Conservation (phyloP, 2,113 vertebrate species). For the Pycnonotus jocosus region DNA sequence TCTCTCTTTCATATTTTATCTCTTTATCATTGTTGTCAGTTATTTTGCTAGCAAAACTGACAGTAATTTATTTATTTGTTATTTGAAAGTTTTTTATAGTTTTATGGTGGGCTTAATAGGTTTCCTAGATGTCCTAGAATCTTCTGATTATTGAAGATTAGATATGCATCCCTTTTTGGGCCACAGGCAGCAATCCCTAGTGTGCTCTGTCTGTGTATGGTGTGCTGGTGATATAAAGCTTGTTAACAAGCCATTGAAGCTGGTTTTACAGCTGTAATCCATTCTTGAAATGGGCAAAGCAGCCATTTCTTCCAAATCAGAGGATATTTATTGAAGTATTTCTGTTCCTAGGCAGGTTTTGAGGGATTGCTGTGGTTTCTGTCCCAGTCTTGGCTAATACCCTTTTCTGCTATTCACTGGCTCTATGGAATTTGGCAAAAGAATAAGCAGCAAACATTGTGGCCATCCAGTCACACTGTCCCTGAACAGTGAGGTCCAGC, state of each 20-base stretch:
- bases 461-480: background rate
- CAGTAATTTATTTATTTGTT: background rate
- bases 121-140: background rate
- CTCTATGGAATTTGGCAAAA: background rate
- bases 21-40: background rate
- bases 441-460: background rate
- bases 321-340: background rate
- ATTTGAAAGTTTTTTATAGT: background rate
- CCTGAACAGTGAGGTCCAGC: background rate
- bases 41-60: background rate
- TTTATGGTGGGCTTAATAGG: background rate
- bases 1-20: background rate
- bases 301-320: background rate
- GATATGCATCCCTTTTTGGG: background rate
- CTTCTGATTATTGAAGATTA: background rate
- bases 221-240: background rate
- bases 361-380: background rate
- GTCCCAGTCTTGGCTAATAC: background rate
- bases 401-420: background rate
- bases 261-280: background rate
- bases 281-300: background rate
- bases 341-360: background rate
- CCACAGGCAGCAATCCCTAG: background rate
- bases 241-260: background rate
- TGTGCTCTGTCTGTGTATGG: background rate